Conservation (phyloP, 2,113 vertebrate genomes). For the Dicaeum eximium region DNA sequence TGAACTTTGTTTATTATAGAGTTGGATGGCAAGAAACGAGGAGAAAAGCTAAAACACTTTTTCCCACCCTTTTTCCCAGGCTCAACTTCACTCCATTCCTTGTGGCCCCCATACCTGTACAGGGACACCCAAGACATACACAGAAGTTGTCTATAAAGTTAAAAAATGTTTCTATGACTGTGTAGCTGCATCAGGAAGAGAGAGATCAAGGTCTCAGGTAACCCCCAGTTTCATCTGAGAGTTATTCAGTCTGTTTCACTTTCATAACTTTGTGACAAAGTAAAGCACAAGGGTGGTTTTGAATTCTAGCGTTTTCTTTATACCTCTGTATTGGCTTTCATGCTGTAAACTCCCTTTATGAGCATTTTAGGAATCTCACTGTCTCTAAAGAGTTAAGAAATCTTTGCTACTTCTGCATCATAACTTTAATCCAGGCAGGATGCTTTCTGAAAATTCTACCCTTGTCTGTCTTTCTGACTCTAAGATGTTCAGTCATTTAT, state of each 20-base stretch:
- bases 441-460: neutral
- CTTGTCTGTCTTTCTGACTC: neutral
- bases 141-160: neutral
- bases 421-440: neutral
- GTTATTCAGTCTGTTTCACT: neutral
- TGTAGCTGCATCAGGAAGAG: neutral
- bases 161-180: neutral
- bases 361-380: neutral
- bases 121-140: accelerated
- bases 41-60: neutral
- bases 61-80: neutral
- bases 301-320: neutral
- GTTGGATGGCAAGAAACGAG: neutral
- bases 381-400: neutral
- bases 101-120: too few species aligned
- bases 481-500: neutral
- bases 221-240: neutral
- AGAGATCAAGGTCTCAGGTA: neutral
- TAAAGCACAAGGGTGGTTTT: neutral
- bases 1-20: neutral
- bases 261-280: neutral
- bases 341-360: neutral
- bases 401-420: neutral
- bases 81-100: neutral
- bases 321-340: neutral